Evolutionary conservation across 2,113 vertebrate genomes (phyloP).

Genomic region (Muntiacus muntjak): DNA sequence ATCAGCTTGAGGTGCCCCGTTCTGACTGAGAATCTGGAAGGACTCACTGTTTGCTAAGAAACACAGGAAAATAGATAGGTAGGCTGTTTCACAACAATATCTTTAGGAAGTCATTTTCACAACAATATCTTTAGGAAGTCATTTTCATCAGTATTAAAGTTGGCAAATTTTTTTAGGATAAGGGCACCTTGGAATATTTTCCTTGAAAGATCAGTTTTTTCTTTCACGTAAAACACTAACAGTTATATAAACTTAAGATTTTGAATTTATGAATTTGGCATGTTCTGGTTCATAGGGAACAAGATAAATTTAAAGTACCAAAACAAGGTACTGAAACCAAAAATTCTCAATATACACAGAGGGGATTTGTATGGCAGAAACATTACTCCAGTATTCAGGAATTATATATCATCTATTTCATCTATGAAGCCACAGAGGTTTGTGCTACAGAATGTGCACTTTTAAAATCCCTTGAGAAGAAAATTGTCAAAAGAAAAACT

Average conservation of each 20-base stretch:
- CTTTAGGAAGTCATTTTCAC: constrained; percentile 50
- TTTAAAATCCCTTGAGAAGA: not conserved
- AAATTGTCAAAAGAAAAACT: not conserved
- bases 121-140: constrained; percentile 30
- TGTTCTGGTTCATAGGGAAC: not conserved
- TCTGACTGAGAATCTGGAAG: constrained; percentile 85
- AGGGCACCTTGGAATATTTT: not conserved
- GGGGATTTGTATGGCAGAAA: not conserved
- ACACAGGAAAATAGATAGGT: constrained; percentile 71
- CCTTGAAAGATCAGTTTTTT: not conserved
- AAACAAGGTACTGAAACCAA: not conserved
- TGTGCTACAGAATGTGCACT: not conserved
- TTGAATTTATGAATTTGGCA: not conserved
- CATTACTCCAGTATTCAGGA: not conserved
- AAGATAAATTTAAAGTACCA: not conserved
- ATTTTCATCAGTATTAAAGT: not conserved
- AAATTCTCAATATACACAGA: not conserved
- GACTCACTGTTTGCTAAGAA: constrained; percentile 87
- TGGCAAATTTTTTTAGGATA: not conserved
- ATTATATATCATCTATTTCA: not conserved
- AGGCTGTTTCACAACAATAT: constrained; percentile 54
- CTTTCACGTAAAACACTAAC: not conserved
- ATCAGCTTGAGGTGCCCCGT: constrained; percentile 78
- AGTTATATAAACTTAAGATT: not conserved
- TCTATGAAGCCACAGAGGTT: not conserved